Evolutionary conservation across 2,888 invertebrate species (phyloP).

Genomic region (Parasteatoda lunata): DNA sequence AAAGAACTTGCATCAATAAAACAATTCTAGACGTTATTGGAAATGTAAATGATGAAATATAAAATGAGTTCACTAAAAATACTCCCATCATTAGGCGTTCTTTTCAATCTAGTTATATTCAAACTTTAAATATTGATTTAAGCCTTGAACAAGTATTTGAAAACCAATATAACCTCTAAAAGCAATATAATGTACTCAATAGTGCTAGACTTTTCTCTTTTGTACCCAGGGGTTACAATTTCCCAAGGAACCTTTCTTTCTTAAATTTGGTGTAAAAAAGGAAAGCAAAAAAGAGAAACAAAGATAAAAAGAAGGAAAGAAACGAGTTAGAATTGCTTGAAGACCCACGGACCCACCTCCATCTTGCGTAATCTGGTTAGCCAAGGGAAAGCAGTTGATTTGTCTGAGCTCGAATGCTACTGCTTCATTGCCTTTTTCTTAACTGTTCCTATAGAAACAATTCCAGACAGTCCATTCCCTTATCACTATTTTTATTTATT

Average conservation of each 20-base stretch:
- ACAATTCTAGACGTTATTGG: too few relatives aligned
- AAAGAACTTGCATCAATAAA: too few relatives aligned
- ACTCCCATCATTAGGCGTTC: too few relatives aligned
- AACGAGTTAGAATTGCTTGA: constrained; percentile 48
- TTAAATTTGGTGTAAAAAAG: constrained; percentile 23
- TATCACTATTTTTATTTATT: constrained; percentile 31
- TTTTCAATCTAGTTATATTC: too few relatives aligned
- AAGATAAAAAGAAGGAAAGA: constrained; percentile 34
- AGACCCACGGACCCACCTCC: constrained; percentile 22
- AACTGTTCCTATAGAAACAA: constrained; percentile 44
- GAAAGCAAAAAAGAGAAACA: constrained; percentile 11
- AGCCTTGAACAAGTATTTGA: constrained; percentile 41
- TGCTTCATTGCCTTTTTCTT: constrained; percentile 57
- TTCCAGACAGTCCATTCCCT: constrained; percentile 31
- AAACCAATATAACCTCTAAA: constrained; percentile 27
- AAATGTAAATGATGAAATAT: too few relatives aligned
- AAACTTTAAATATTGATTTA: constrained; percentile 50
- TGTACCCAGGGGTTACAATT: constrained; percentile 42
- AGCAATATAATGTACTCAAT: constrained; percentile 23
- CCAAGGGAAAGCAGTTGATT: constrained; percentile 60
- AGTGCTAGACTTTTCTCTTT: constrained; percentile 27
- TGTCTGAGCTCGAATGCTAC: constrained; percentile 36
- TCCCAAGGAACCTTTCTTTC: constrained; percentile 34
- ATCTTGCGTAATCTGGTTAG: constrained; percentile 56
- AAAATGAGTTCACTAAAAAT: too few relatives aligned